Evolutionary conservation across 1,140 invertebrate species (phyloP).

Genomic region (Phymastichus coffea): DNA sequence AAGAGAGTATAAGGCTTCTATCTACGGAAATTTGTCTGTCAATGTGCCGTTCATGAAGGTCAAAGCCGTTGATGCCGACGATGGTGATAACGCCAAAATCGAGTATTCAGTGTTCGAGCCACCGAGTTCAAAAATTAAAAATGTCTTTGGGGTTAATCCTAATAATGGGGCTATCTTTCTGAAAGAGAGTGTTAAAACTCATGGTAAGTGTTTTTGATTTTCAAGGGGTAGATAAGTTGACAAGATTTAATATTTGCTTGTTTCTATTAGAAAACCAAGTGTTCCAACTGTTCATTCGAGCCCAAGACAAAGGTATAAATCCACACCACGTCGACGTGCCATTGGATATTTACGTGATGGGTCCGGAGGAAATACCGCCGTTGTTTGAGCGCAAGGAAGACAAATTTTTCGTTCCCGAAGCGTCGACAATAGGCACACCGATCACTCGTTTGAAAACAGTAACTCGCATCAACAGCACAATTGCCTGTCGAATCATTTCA

Average conservation of each 20-base stretch:
- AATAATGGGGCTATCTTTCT: constrained; percentile 70
- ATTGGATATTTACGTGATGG: constrained; percentile 76
- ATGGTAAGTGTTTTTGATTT: constrained; percentile 53
- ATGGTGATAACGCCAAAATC: constrained; percentile 66
- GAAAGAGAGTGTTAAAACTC: constrained; percentile 59
- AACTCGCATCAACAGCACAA: constrained; percentile 61
- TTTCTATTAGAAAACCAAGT: constrained; percentile 69
- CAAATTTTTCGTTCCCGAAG: constrained; percentile 79
- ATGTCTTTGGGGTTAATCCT: constrained; percentile 68
- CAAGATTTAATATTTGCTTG: not conserved
- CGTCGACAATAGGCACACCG: constrained; percentile 67
- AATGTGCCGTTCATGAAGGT: constrained; percentile 71
- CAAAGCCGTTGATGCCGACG: constrained; percentile 70
- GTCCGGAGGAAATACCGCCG: constrained; percentile 67
- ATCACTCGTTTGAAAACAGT: constrained; percentile 66
- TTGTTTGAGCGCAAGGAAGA: constrained; percentile 70
- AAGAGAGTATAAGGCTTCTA: constrained; percentile 76
- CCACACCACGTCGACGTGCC: constrained; percentile 75
- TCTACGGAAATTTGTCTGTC: constrained; percentile 64
- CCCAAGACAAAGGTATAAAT: constrained; percentile 73
- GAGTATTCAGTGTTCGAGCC: constrained; percentile 74
- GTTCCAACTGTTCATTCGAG: constrained; percentile 87
- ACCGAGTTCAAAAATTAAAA: constrained; percentile 59
- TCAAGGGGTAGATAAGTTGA: constrained; percentile 3
- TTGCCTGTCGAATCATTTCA: constrained; percentile 70